Conservation (phyloP, 1,140 invertebrate species). For the Drosophila ananassae region DNA sequence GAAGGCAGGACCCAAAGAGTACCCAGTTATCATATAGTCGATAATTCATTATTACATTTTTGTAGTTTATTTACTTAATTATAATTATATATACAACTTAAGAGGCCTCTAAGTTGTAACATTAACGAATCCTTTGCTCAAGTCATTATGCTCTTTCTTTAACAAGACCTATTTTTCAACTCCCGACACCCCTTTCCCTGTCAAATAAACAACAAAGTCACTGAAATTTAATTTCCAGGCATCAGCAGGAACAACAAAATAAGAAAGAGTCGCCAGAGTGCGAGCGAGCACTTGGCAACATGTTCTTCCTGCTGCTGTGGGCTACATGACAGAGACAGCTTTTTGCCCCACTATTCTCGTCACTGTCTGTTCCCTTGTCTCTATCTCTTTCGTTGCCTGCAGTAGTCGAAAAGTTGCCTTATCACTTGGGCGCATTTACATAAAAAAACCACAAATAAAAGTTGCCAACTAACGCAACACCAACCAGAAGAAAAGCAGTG, state of each 20-base stretch:
- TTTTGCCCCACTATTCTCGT: slow-evolving; percentile 25
- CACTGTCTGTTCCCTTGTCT: not conserved
- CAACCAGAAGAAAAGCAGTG: slow-evolving; percentile 26
- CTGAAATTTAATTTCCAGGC: slow-evolving; percentile 80
- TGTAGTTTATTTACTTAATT: too few relatives aligned
- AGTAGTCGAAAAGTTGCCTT: slow-evolving; percentile 80
- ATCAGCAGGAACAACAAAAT: slow-evolving; percentile 47
- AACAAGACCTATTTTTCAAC: not conserved
- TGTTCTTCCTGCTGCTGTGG: slow-evolving; percentile 76
- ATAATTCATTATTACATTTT: too few relatives aligned
- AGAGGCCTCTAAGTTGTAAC: not conserved
- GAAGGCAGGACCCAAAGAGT: too few relatives aligned
- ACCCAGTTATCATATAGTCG: too few relatives aligned
- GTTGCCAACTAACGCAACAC: slow-evolving; percentile 77
- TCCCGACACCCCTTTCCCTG: not conserved
- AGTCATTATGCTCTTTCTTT: slow-evolving; percentile 57
- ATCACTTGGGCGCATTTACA: slow-evolving; percentile 82
- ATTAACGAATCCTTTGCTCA: slow-evolving; percentile 10
- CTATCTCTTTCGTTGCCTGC: slow-evolving; percentile 22
- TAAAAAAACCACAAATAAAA: slow-evolving; percentile 83
- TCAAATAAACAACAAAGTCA: slow-evolving; percentile 81
- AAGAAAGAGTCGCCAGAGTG: slow-evolving; percentile 12
- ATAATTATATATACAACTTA: not conserved
- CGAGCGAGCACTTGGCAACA: slow-evolving; percentile 70
- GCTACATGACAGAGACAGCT: slow-evolving; percentile 74